Base-by-base conservation (phyloP, 2,888 invertebrate species). In the Sminthurides aquaticus region DNA sequence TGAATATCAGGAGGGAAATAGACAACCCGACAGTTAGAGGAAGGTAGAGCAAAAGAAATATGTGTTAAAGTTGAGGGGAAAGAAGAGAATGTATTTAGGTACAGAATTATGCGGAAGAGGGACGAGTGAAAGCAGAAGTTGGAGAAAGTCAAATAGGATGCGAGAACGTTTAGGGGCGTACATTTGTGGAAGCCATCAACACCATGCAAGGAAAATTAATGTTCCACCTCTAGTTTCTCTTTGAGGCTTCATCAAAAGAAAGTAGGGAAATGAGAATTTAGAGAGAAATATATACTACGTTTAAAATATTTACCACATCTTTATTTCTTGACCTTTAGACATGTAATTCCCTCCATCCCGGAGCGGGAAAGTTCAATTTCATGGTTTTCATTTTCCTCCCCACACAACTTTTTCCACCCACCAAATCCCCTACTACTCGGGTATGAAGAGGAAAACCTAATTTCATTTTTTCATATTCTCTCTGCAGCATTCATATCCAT, bases 191-290 rank as follows among this genome's bases (percentile, higher is more conserved):
- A 68, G 65, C 70, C 68, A 71, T 69, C 71, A 71, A 68, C 70
- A 70, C 70, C 70, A 67, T 68, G 67, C 68, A 60, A 68, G 66
- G 69, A 69, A 69, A 71, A 69, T 71, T 71, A 71, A 71, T 71
- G 66, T 63, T 67, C 59, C 58, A 63, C 29, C 54, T 61, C 60
- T 56, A 64, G 61, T 66, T 64, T 62, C 62, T 69, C 71, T 71
- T 69, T 71, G 69, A 67, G 69, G 69, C 68, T 68, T 69, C 68
- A 69, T 71, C 71, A 71, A 71, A 71, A 69, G 71, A 69, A 71
- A 69, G 64, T 66, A 61, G 57, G 54, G 63, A 69, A 70, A 71
- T 69, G 68, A 69, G 66, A 67, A 34, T 70, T 70, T 60, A 65
- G 56, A 62, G 58, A 64, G 67, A 68, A 68, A 68, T 34, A n/a